Base-by-base conservation (phyloP, 1,140 invertebrate species). In the Pectinophora gossypiella region DNA sequence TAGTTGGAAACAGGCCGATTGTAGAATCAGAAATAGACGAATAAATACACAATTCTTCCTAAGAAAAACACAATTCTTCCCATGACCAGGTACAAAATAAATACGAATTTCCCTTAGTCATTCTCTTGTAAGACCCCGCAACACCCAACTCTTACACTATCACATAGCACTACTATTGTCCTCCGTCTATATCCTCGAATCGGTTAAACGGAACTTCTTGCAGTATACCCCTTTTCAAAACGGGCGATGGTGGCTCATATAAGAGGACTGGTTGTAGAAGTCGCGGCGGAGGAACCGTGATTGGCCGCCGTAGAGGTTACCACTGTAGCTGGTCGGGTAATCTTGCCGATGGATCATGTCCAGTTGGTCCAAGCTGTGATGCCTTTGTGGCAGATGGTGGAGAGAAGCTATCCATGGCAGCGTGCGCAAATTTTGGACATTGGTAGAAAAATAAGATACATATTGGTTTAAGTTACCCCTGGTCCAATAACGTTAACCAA, bases 181-280 rank as follows among this genome's bases (percentile, higher is more conserved):
- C 63, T 21, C 27, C 53, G 67, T 68, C 68, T 69, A 87, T 66
- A 85, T 84, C 78, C 73, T 69, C 0, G 78, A 60, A 36, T 87
- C 84, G 72, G 71, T 60, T 2, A 87, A 69, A 63, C 84, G 84
- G 58, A 87, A 87, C 71, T 84, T 85, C 57, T 85, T 87, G 55
- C 84, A 87, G 54, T 84, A 87, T 35, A 85, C 66, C 61, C 83
- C 83, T 82, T 84, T 87, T 87, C 84, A 87, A 77, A 87, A 87
- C 61, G 79, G 83, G 58, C 83, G 77, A 61, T 86, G 83, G 61
- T 86, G 80, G 21, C 56, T 57, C 68, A 78, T 74, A 38, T 85
- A 82, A 10, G 67, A 58, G 20, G 81, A 64, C 61, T 80, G 77
- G 56, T 72, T 69, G 63, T 69, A 70, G 46, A 68, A 62, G 61